phyloP scores from a whole-genome alignment of 2,888 invertebrate genomes.

The Mechanitis messenoides region DNA sequence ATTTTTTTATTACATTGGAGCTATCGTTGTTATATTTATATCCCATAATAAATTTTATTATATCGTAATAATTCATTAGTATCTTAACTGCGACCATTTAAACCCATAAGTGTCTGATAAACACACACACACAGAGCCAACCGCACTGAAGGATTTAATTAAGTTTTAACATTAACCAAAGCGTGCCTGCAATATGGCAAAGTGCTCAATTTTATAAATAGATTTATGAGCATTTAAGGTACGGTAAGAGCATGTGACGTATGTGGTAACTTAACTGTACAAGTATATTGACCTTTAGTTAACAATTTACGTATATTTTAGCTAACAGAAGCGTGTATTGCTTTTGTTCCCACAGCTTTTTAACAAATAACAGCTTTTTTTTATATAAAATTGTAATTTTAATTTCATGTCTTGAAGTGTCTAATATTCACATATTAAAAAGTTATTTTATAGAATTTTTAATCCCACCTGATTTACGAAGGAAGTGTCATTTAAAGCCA shows the following conservation, averaged over 20 bases:
- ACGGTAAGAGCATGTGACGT: conserved; percentile 7
- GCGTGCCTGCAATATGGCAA: conserved; percentile 32
- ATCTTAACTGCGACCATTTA: conserved; percentile 55
- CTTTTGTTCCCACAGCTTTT: no score
- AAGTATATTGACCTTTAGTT: background rate
- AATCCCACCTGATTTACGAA: no score
- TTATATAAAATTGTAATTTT: no score
- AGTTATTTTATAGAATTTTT: no score
- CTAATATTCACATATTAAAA: no score
- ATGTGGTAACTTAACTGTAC: background rate
- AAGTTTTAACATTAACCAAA: conserved; percentile 46
- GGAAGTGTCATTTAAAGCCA: no score
- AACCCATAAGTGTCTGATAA: conserved; percentile 61
- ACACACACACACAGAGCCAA: conserved; percentile 31
- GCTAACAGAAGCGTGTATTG: background rate
- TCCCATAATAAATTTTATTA: conserved; percentile 22
- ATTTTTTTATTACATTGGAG: background rate
- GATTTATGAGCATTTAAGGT: conserved; percentile 22
- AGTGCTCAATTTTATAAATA: conserved; percentile 28
- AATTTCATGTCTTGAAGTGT: no score
- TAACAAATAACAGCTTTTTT: no score
- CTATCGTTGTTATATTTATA: conserved; percentile 8
- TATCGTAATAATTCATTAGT: conserved; percentile 46
- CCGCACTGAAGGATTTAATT: conserved; percentile 40
- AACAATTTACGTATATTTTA: background rate